Evolutionary conservation across 2,888 invertebrate genomes (phyloP).

Genomic region (Sarcophaga subvicina): DNA sequence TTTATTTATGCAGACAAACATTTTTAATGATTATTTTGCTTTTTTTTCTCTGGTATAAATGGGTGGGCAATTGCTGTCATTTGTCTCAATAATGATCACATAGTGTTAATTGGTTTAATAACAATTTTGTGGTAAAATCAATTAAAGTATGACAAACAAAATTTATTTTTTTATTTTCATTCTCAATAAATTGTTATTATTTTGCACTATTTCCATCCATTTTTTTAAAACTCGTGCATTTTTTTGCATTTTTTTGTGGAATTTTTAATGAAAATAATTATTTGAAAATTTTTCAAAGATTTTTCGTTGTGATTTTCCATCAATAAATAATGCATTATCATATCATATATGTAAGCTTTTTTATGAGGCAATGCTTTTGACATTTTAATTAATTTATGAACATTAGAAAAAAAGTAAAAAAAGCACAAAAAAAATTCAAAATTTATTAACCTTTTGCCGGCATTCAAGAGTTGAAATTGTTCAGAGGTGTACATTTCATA

Average conservation of each 20-base stretch:
- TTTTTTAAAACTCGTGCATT: too few relatives aligned
- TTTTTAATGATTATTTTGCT: not conserved
- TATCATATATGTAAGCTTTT: not conserved
- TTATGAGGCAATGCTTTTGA: not conserved
- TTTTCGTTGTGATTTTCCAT: not conserved
- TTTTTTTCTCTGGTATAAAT: not conserved
- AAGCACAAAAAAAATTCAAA: too few relatives aligned
- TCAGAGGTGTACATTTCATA: too few relatives aligned
- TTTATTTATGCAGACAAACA: not conserved
- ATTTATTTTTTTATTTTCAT: too few relatives aligned
- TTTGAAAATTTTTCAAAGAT: not conserved
- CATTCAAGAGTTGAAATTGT: not conserved
- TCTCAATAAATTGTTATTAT: too few relatives aligned
- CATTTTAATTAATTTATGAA: not conserved
- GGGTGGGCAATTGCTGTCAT: not conserved
- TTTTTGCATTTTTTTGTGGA: too few relatives aligned
- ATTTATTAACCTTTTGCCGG: not conserved
- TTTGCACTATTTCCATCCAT: too few relatives aligned
- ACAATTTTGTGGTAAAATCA: slow-evolving; percentile 27
- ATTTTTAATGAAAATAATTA: not conserved
- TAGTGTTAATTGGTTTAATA: not conserved
- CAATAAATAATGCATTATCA: too few relatives aligned
- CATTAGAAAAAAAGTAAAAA: not conserved
- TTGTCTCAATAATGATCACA: not conserved
- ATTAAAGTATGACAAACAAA: slow-evolving; percentile 18